phyloP scores from a whole-genome alignment of 2,888 invertebrate genomes.

The Hylaea fasciaria region DNA sequence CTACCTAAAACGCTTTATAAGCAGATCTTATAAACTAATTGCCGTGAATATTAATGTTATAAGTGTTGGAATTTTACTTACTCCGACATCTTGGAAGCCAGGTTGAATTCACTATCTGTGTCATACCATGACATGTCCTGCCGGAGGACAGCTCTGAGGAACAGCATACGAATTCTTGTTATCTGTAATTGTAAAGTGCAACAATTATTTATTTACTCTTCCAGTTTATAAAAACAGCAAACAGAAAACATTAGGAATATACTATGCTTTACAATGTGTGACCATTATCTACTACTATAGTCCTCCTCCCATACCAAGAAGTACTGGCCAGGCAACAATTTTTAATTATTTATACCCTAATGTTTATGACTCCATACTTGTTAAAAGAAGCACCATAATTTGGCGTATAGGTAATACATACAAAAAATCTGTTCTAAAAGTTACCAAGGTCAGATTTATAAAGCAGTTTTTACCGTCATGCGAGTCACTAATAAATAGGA shows the following conservation, averaged over 20 bases:
- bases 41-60: not conserved
- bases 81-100: conserved; percentile 90
- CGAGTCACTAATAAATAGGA: conserved; percentile 24
- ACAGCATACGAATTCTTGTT: conserved; percentile 86
- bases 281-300: too few relatives aligned
- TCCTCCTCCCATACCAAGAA: too few relatives aligned
- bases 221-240: too few relatives aligned
- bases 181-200: conserved; percentile 65
- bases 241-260: too few relatives aligned
- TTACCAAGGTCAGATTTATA: conserved; percentile 24
- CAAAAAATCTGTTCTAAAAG: conserved; percentile 3
- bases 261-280: too few relatives aligned
- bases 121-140: conserved; percentile 92
- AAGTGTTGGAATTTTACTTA: conserved; percentile 75
- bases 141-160: conserved; percentile 86
- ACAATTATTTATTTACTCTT: not conserved
- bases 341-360: too few relatives aligned
- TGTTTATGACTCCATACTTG: too few relatives aligned
- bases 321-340: too few relatives aligned
- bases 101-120: conserved; percentile 87
- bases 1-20: too few relatives aligned
- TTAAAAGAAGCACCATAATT: too few relatives aligned
- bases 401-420: not conserved
- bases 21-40: too few relatives aligned
- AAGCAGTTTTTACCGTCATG: conserved; percentile 16